A percentile compares a stretch with the other conserved stretches of the same genome.
These are phyloP conservation scores for Plotosus lineatus DNA, from an alignment of 2,113 vertebrate species.

Conservation along the genomic window DNA sequence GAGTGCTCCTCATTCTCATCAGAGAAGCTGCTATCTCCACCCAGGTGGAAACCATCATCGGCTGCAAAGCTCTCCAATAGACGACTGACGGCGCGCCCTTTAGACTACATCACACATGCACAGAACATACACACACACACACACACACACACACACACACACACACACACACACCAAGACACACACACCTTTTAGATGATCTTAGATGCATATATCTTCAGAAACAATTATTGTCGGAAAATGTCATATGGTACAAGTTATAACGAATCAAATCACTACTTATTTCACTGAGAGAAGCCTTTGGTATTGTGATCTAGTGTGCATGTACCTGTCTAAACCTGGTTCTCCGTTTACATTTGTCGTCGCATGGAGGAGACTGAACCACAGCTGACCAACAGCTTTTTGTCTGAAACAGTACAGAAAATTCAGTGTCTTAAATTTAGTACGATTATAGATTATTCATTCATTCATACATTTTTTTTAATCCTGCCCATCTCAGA, in stretches of 20 bases:
- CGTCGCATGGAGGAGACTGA: constrained; percentile 73
- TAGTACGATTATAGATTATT: no score
- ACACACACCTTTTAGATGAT: no score
- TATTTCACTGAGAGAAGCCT: neutral
- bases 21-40: constrained; percentile 88
- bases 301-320: constrained; percentile 5
- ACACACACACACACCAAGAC: constrained; percentile 42
- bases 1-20: constrained; percentile 79
- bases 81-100: constrained; percentile 86
- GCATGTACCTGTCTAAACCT: constrained; percentile 70
- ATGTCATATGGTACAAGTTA: neutral
- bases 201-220: no score
- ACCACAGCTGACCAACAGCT: constrained; percentile 74
- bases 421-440: neutral
- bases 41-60: constrained; percentile 88
- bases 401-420: constrained; percentile 70
- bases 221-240: neutral
- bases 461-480: no score
- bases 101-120: constrained; percentile 66
- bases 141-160: constrained; percentile 34
- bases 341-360: constrained; percentile 76
- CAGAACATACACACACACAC: constrained; percentile 37
- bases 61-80: constrained; percentile 89
- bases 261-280: no score
- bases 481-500: no score